These are phyloP conservation scores for Prorops nasuta DNA, from an alignment of 1,140 invertebrate genomes.

Conservation along the genomic window DNA sequence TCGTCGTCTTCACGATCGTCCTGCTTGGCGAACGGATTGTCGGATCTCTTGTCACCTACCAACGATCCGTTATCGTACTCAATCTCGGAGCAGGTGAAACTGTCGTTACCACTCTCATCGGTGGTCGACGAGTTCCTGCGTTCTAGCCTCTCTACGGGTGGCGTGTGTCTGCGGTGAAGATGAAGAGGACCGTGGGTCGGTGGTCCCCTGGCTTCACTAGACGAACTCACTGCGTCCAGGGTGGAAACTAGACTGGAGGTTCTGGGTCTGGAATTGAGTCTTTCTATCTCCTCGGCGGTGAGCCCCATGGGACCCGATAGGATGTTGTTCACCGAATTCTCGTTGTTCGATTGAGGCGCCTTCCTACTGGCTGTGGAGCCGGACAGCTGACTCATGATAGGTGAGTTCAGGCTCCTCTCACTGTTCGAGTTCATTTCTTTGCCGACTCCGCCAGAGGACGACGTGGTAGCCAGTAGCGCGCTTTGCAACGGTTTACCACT, in stretches of 20 bases:
- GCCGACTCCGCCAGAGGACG: constrained; percentile 79
- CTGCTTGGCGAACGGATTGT: constrained; percentile 71
- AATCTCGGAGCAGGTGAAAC: constrained; percentile 97
- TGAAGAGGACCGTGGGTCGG: constrained; percentile 62
- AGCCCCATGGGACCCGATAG: constrained; percentile 73
- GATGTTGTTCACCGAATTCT: constrained; percentile 58
- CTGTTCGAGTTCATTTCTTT: constrained; percentile 83
- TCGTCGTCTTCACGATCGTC: too few relatives aligned
- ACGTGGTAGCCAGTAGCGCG: constrained; percentile 82
- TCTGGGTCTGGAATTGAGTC: constrained; percentile 81
- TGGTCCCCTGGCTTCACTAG: constrained; percentile 78
- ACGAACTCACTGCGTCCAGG: constrained; percentile 87
- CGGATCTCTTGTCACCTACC: constrained; percentile 71
- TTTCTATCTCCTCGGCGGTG: constrained; percentile 89
- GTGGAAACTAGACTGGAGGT: constrained; percentile 89
- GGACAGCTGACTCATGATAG: constrained; percentile 85
- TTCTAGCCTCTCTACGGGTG: constrained; percentile 65
- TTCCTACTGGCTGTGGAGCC: constrained; percentile 74
- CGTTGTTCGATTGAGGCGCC: constrained; percentile 53
- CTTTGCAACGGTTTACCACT: constrained; percentile 88
- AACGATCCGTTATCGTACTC: constrained; percentile 91
- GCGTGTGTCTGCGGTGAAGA: constrained; percentile 63
- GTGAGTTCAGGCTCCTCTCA: constrained; percentile 85
- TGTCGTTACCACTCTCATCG: constrained; percentile 94
- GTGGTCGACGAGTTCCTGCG: constrained; percentile 80